phyloP scores from a whole-genome alignment of 92 coral and sea anemone genomes.

The Epizoanthus fatuus region DNA sequence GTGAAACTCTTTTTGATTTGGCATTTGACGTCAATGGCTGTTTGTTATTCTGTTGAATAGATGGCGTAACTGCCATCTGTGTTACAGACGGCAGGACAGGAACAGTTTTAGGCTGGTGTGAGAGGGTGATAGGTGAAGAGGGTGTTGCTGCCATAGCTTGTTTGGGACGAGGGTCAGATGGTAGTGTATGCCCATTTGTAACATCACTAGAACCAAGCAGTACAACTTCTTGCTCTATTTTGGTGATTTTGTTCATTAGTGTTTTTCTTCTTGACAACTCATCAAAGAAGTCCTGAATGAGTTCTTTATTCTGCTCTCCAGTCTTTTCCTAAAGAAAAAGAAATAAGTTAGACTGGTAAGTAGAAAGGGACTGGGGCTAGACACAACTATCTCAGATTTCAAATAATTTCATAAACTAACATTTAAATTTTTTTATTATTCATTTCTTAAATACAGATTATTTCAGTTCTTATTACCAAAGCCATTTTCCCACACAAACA shows the following conservation, averaged over 20 bases:
- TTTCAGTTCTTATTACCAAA: too few relatives aligned
- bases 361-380: too few relatives aligned
- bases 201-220: conserved; percentile 38
- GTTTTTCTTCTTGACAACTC: conserved; percentile 79
- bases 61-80: neutral
- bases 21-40: neutral
- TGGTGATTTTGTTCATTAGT: conserved; percentile 79
- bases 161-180: neutral
- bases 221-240: conserved; percentile 77
- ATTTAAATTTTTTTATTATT: too few relatives aligned
- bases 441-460: too few relatives aligned
- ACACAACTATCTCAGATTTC: too few relatives aligned
- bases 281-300: conserved; percentile 75
- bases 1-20: neutral
- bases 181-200: conserved; percentile 1
- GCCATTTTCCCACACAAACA: too few relatives aligned
- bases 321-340: conserved; percentile 16
- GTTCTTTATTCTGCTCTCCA: conserved; percentile 52
- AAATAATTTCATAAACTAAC: too few relatives aligned
- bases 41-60: neutral
- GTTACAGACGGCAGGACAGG: neutral
- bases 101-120: neutral
- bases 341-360: neutral
- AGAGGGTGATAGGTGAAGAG: neutral
- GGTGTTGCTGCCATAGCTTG: neutral